phyloP scores from a whole-genome alignment of 1,140 invertebrate species.

The Adelges cooleyi region DNA sequence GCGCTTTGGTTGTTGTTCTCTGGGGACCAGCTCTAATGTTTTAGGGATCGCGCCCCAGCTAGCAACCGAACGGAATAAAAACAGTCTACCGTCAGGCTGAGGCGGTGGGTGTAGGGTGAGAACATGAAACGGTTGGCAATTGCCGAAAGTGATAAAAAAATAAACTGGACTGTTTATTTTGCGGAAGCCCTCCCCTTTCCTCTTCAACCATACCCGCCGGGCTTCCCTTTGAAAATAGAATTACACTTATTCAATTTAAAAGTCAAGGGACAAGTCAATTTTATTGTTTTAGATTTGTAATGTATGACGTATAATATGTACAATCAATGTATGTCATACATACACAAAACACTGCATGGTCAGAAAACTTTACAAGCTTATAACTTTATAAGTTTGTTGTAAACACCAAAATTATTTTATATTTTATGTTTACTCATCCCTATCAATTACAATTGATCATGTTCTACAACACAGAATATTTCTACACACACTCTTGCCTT shows the following conservation, averaged over 20 bases:
- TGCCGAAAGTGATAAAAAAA: constrained; percentile 18
- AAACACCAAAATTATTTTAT: too few relatives aligned
- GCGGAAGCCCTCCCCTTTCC: not conserved
- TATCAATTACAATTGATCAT: too few relatives aligned
- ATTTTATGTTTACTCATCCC: too few relatives aligned
- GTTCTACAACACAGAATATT: too few relatives aligned
- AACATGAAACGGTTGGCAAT: constrained; percentile 14
- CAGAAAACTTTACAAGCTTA: too few relatives aligned
- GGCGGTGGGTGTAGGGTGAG: not conserved
- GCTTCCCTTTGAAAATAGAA: not conserved
- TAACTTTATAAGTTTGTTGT: too few relatives aligned
- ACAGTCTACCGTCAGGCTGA: not conserved
- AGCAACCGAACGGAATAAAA: not conserved
- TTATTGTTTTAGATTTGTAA: too few relatives aligned
- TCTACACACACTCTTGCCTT: too few relatives aligned
- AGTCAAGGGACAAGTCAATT: too few relatives aligned
- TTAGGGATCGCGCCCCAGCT: not conserved
- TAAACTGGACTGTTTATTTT: constrained; percentile 21
- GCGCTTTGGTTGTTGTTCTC: not conserved
- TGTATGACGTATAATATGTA: too few relatives aligned
- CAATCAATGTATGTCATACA: too few relatives aligned
- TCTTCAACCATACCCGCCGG: not conserved
- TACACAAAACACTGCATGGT: too few relatives aligned
- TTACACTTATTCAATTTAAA: constrained; percentile 23
- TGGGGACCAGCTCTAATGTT: constrained; percentile 5